Conservation (phyloP, 2,113 vertebrate genomes). For the Laticauda colubrina region DNA sequence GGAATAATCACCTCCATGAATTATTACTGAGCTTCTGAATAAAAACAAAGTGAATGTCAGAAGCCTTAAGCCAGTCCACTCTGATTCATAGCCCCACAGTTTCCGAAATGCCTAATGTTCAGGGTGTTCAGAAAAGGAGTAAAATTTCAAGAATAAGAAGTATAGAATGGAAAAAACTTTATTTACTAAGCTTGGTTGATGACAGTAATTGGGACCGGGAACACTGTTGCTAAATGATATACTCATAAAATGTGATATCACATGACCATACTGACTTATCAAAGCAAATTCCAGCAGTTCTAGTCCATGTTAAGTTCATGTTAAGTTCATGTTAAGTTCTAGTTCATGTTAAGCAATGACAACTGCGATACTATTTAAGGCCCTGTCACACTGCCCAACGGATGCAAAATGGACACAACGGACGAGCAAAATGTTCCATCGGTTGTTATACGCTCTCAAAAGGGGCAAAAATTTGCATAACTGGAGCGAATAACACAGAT, state of each 20-base stretch:
- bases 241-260: background rate
- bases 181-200: background rate
- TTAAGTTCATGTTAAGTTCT: too few relatives aligned
- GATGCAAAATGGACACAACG: too few relatives aligned
- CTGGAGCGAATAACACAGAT: too few relatives aligned
- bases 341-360: background rate
- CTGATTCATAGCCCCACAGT: background rate
- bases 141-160: background rate
- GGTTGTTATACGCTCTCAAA: too few relatives aligned
- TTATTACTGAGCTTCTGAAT: background rate
- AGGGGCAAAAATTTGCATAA: too few relatives aligned
- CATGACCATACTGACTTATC: background rate
- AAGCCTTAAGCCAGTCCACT: background rate
- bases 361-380: background rate
- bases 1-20: background rate
- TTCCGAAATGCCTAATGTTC: background rate
- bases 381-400: too few relatives aligned
- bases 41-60: background rate
- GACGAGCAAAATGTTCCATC: too few relatives aligned
- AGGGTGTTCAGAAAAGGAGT: background rate
- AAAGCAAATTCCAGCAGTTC: background rate
- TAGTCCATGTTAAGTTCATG: too few relatives aligned
- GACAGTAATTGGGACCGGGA: background rate
- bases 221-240: background rate
- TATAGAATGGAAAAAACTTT: background rate